Base-by-base conservation (phyloP, 2,888 invertebrate genomes). In the Scotopteryx bipunctaria region DNA sequence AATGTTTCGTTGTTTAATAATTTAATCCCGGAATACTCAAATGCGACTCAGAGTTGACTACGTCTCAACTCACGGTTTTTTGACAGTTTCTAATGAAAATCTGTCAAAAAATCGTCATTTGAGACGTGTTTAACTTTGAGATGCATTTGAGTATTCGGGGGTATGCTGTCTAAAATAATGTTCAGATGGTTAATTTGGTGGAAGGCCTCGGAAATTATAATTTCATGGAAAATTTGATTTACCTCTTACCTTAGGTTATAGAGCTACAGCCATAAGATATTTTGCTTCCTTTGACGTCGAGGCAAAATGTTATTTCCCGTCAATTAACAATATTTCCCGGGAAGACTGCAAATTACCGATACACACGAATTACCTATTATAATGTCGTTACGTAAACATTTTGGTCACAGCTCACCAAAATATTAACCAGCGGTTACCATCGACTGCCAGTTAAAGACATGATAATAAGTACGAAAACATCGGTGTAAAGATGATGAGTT, bases 221-320 rank as follows among this genome's bases (percentile, higher is more conserved):
- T 51, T 52, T 21, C 17, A 37, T n/a, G 23, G 38, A 23, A 55
- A 47, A 45, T 38, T 41, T 48, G 50, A 44, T 56, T 46, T 45
- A 14, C 43, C 38, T 23, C 15, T 55, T 54, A 38, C 33, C 35
- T 38, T 49, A 38, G 53, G 57, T 59, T 57, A 44, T 38, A 19
- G 42, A 46, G 42, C 36, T 42, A 50, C 37, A 33, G 37, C 51
- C 54, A 49, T 52, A 59, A 59, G 53, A 57, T 50, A 49, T 45
- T 41, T 45, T 47, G 45, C 37, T 59, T 59, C 54, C 57, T 61
- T 57, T 61, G 62, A 63, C 60, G 64, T 61, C 55, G 38, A 49
- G 42, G 54, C 50, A 36, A 55, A 64, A 66, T 61, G 53, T 60
- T 56, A 64, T 66, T 64, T 61, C 49, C 57, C 31, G 50, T 31